A percentile compares a stretch with the other conserved stretches of the same genome.
These are phyloP conservation scores for Amblyornis subalaris DNA, from an alignment of 2,113 vertebrate genomes.

Conservation along the genomic window DNA sequence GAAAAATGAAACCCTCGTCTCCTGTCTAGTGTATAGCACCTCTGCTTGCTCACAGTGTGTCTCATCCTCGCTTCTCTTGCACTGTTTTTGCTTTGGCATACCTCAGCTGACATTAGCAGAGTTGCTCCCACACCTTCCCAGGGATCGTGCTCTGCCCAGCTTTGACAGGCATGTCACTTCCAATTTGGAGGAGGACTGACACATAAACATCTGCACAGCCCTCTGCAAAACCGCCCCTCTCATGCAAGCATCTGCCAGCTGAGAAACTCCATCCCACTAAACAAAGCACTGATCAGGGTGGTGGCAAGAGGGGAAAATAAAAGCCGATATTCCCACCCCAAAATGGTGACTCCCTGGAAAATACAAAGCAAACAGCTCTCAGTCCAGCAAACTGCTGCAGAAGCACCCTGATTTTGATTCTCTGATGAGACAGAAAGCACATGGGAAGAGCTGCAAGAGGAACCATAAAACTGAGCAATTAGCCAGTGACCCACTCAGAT, in stretches of 20 bases:
- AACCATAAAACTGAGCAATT: neutral
- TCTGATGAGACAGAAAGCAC: neutral
- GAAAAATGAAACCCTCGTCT: neutral
- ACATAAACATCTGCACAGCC: neutral
- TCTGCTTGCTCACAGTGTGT: neutral
- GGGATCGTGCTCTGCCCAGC: neutral
- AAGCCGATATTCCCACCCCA: neutral
- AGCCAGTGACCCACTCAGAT: neutral
- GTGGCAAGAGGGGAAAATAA: neutral
- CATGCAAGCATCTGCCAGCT: neutral
- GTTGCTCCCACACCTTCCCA: neutral
- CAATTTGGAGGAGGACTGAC: neutral
- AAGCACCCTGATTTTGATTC: neutral
- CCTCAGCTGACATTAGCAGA: neutral
- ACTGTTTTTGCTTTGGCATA: neutral
- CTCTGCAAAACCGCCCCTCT: neutral
- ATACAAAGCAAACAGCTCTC: neutral
- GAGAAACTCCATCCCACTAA: neutral
- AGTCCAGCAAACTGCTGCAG: neutral
- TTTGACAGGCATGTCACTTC: conserved; percentile 7
- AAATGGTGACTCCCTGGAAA: neutral
- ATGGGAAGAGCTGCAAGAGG: neutral
- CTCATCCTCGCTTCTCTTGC: neutral
- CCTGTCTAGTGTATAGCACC: neutral
- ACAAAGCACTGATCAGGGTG: neutral